These are phyloP conservation scores for Petrosia ficiformis DNA, from an alignment of 37 sponge, comb jelly and placozoan genomes.

Conservation along the genomic window DNA sequence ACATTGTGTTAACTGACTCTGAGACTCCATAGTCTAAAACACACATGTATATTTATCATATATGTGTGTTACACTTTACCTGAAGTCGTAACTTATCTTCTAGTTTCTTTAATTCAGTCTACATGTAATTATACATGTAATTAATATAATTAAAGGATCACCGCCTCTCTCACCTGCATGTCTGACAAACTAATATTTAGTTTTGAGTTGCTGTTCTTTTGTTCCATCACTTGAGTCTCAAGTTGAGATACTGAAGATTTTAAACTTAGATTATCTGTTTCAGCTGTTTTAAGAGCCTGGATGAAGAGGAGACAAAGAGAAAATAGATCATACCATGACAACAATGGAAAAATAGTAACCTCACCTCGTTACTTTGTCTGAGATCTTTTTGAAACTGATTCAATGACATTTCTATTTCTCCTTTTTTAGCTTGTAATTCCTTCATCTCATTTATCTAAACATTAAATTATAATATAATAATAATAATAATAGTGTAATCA, in stretches of 20 bases:
- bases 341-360: neutral
- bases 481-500: neutral
- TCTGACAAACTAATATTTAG: too few species aligned
- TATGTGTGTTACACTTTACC: too few species aligned
- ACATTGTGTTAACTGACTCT: neutral
- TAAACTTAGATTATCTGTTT: neutral
- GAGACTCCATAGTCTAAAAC: too few species aligned
- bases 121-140: too few species aligned
- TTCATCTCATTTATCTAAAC: neutral
- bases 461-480: neutral
- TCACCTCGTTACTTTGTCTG: neutral
- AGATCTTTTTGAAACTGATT: neutral
- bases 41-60: too few species aligned
- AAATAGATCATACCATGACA: constrained; percentile 31
- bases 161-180: too few species aligned
- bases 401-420: neutral
- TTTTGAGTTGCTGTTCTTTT: neutral
- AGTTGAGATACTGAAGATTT: neutral
- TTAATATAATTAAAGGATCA: too few species aligned
- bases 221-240: neutral
- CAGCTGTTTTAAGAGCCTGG: neutral
- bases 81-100: neutral
- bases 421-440: neutral
- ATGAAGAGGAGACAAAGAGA: constrained; percentile 40
- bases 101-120: neutral